Conservation (phyloP, 2,113 vertebrate genomes). For the Sinosuthora webbiana region DNA sequence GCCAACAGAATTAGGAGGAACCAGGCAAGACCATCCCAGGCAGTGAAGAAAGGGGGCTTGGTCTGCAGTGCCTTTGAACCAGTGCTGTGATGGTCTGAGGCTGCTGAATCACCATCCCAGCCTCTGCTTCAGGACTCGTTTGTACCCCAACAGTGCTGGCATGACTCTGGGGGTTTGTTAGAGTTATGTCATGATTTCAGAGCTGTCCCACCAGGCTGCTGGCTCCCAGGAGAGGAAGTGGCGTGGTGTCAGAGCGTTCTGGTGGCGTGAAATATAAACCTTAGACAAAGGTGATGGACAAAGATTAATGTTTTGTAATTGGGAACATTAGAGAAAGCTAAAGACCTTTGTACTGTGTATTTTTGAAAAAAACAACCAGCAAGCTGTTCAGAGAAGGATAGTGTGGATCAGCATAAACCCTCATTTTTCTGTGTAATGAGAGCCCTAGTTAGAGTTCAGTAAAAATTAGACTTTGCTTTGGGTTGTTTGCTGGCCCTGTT, state of each 20-base stretch:
- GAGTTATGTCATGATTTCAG: not conserved
- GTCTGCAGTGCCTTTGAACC: not conserved
- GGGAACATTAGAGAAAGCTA: not conserved
- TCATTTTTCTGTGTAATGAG: not conserved
- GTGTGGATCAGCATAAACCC: not conserved
- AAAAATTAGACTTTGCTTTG: not conserved
- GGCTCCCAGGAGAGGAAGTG: not conserved
- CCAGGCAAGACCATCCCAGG: not conserved
- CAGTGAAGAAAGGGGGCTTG: not conserved
- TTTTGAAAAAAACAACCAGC: not conserved
- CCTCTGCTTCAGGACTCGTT: not conserved
- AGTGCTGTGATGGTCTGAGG: not conserved
- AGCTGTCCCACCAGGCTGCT: not conserved
- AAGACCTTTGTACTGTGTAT: not conserved
- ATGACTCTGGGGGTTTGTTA: not conserved
- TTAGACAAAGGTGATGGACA: not conserved
- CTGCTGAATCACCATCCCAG: not conserved
- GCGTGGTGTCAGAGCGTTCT: not conserved
- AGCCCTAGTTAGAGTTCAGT: not conserved
- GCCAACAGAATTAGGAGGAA: not conserved
- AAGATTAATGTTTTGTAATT: not conserved
- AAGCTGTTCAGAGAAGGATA: not conserved
- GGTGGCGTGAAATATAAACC: not conserved
- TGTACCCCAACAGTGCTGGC: not conserved
- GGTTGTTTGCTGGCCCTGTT: not conserved